Conservation (phyloP, 2,888 invertebrate species). For the Drosophila yooni region DNA sequence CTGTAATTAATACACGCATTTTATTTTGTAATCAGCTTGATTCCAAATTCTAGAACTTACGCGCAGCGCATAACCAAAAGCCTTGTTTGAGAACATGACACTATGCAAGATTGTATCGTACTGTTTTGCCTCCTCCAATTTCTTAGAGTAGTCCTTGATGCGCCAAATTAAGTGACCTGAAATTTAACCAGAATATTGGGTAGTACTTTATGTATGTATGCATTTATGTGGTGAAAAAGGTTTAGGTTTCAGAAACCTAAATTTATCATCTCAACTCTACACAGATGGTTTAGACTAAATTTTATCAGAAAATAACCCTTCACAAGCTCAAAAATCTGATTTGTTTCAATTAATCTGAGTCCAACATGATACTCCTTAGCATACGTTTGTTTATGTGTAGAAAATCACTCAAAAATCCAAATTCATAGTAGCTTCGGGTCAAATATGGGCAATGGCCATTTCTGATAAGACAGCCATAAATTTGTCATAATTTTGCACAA, state of each 20-base stretch:
- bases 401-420: background rate
- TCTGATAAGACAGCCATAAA: background rate
- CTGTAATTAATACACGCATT: constrained; percentile 82
- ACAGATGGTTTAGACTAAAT: background rate
- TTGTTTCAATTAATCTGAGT: background rate
- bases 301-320: background rate
- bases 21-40: background rate
- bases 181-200: constrained; percentile 1
- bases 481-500: background rate
- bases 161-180: constrained; percentile 89
- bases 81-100: constrained; percentile 89
- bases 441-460: background rate
- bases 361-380: too few species aligned
- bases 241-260: background rate
- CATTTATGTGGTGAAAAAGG: too few species aligned
- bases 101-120: constrained; percentile 88
- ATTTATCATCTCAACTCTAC: background rate
- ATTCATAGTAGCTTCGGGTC: background rate
- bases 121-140: constrained; percentile 89
- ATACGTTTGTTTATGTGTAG: too few species aligned
- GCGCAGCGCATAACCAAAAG: constrained; percentile 91
- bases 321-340: background rate
- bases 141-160: constrained; percentile 88
- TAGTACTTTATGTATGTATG: background rate
- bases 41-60: constrained; percentile 84